Conservation (phyloP, 1,140 invertebrate genomes). For the Plodia interpunctella region DNA sequence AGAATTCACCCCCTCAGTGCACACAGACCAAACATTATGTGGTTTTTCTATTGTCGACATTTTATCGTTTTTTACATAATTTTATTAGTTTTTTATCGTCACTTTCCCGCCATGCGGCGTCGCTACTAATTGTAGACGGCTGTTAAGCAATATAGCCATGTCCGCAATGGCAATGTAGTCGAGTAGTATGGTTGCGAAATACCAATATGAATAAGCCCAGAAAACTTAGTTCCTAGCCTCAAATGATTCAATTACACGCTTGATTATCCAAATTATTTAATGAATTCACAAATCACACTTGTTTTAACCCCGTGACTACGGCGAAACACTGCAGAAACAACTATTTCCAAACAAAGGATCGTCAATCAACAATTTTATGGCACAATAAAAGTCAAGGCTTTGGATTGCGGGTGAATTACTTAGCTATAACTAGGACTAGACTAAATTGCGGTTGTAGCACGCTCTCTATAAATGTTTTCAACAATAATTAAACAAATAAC, state of each 20-base stretch:
- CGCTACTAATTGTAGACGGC: constrained; percentile 11
- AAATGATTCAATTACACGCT: background rate
- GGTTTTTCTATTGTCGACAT: constrained; percentile 60
- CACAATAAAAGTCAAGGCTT: constrained; percentile 51
- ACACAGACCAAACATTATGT: constrained; percentile 41
- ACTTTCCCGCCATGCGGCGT: constrained; percentile 9
- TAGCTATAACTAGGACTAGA: constrained; percentile 61
- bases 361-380: constrained; percentile 63
- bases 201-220: background rate
- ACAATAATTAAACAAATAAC: constrained; percentile 68
- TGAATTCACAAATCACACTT: constrained; percentile 15
- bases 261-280: background rate
- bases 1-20: constrained; percentile 38
- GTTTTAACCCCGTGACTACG: constrained; percentile 21
- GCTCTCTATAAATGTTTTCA: constrained; percentile 40
- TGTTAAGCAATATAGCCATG: constrained; percentile 20
- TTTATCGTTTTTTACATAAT: constrained; percentile 34
- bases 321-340: constrained; percentile 23
- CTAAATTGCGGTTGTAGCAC: constrained; percentile 45
- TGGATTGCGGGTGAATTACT: constrained; percentile 33
- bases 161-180: constrained; percentile 2
- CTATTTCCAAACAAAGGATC: constrained; percentile 56
- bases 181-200: constrained; percentile 9
- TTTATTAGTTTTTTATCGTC: constrained; percentile 19
- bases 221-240: background rate